Percentiles rank a stretch among this genome's conserved stretches.
phyloP scores from a whole-genome alignment of 2,797 vertebrate species.

The Columba guinea region DNA sequence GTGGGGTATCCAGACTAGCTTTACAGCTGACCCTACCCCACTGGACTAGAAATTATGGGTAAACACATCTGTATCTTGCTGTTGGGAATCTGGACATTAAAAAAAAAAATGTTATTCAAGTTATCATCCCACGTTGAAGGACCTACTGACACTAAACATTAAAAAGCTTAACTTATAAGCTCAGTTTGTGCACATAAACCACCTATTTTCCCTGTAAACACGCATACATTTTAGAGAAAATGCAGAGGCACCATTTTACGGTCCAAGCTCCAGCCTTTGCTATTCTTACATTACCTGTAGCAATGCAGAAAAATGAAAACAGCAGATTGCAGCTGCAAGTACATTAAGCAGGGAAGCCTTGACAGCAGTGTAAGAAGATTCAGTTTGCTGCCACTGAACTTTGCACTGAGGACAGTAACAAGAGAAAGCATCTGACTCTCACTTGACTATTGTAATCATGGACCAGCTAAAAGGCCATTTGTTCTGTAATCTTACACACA shows the following conservation, averaged over 20 bases:
- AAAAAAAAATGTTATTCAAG: neutral
- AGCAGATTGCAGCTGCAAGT: neutral
- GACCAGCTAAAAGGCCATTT: slow-evolving; percentile 44
- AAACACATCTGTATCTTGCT: neutral
- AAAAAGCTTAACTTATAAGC: neutral
- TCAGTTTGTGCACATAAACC: neutral
- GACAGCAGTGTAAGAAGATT: neutral
- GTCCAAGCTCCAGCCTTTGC: neutral
- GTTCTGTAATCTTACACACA: slow-evolving; percentile 12
- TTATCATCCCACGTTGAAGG: neutral
- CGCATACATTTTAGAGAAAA: neutral
- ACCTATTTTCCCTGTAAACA: neutral
- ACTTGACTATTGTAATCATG: neutral
- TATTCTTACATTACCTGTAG: neutral
- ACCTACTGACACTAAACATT: neutral
- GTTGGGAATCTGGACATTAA: neutral
- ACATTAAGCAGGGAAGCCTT: neutral
- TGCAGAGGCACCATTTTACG: neutral
- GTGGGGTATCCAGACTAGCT: neutral
- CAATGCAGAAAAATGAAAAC: neutral
- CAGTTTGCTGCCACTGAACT: neutral
- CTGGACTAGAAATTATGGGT: neutral
- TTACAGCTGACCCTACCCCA: neutral
- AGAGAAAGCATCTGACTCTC: slow-evolving; percentile 46
- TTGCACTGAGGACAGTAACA: neutral